phyloP scores from a whole-genome alignment of 2,888 invertebrate species.

The Acronicta alni region DNA sequence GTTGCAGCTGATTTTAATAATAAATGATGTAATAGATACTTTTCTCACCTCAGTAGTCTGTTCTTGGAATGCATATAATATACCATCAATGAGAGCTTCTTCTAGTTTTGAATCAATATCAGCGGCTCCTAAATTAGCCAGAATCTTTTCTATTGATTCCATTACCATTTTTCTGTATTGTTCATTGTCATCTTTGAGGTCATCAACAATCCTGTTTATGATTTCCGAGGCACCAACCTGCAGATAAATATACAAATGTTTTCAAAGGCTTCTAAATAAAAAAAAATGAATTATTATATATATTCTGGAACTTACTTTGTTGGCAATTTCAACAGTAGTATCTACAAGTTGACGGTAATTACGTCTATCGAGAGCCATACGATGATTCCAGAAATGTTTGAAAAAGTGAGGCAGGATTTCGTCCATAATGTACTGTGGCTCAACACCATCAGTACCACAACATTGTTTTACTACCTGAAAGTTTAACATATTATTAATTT shows the following conservation, averaged over 20 bases:
- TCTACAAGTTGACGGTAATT: slow-evolving; percentile 99
- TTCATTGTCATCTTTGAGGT: slow-evolving; percentile 99
- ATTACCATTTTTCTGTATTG: slow-evolving; percentile 99
- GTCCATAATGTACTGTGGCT: slow-evolving; percentile 99
- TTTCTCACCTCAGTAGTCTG: slow-evolving; percentile 97
- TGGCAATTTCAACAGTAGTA: slow-evolving; percentile 99
- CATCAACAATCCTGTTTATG: slow-evolving; percentile 99
- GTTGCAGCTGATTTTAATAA: no score
- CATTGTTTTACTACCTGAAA: slow-evolving; percentile 98
- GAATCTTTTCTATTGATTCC: slow-evolving; percentile 99
- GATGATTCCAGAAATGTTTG: slow-evolving; percentile 99
- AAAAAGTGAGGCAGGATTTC: slow-evolving; percentile 99
- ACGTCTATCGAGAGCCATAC: slow-evolving; percentile 99
- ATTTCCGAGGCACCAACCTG: slow-evolving; percentile 99
- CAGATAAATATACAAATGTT: slow-evolving; percentile 12
- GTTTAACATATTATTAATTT: not conserved
- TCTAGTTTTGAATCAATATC: slow-evolving; percentile 99
- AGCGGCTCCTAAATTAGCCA: slow-evolving; percentile 98
- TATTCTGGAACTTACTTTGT: slow-evolving; percentile 90
- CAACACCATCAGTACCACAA: slow-evolving; percentile 99
- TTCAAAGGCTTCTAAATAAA: not conserved
- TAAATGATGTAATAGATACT: no score
- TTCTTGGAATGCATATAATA: slow-evolving; percentile 99
- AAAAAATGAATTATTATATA: not conserved
- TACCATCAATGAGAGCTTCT: slow-evolving; percentile 99